Evolutionary conservation across 2,888 invertebrate species (phyloP), one percentile per base, ranked within the genome.

Genomic region (Calameuta idolon): DNA sequence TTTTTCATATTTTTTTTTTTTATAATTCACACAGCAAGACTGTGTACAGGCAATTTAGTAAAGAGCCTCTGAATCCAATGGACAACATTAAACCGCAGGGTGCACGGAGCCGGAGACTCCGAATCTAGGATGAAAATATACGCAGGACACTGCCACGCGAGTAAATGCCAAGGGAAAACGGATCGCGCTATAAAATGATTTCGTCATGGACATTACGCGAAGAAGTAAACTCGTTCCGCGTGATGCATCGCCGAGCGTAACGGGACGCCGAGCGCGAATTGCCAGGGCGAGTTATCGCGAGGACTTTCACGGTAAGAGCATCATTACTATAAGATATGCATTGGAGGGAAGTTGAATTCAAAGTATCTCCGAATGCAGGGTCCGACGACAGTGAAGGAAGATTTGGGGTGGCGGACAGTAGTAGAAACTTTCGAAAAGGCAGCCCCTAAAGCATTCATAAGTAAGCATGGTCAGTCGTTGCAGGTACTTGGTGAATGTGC

Each of bases 151-250:
- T 55, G 55, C 23, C 55, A 55, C 9, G 55, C 55, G 55, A 23
- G 55, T 23, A 55, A 55, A 31, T 34, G 71, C 71, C n/a, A 34
- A 34, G 23, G 31, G 79, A 80, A 79, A 81, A 82, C 81, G 80
- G 81, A 83, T 84, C 80, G 81, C 69, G 81, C 78, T 79, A 81
- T 87, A 80, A 83, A 87, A 86, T 87, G 83, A 85, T 84, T 85
- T 84, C 77, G 75, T 30, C 76, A 75, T 78, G 79, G 79, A 79
- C 81, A 81, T 84, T 81, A 84, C 69, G 81, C 75, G 78, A 31
- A 69, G 79, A 83, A 82, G 83, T 84, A 81, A 84, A 81, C 83
- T 83, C 83, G 82, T 84, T 84, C 77, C 80, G 77, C 74, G 77
- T 81, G 83, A 85, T 79, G 75, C 79, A 85, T 77, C 78, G 77